Evolutionary conservation across 1,140 invertebrate genomes (phyloP).

Genomic region (Hydropsyche tenuis): DNA sequence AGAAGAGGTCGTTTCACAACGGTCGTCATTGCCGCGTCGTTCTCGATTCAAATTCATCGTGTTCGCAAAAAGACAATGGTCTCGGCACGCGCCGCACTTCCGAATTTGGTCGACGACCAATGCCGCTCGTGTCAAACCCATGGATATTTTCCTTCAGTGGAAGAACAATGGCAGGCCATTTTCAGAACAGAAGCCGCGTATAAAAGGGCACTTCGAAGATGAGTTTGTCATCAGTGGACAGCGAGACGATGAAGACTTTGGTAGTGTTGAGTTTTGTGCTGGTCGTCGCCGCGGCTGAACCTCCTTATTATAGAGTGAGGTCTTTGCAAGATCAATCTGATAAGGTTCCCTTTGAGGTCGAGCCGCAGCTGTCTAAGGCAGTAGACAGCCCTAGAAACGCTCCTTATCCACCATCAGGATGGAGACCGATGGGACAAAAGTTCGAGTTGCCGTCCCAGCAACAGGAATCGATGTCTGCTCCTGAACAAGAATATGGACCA

Average conservation of each 20-base stretch:
- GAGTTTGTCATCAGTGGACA: background rate
- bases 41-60: too few relatives aligned
- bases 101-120: slow-evolving; percentile 21
- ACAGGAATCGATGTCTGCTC: too few relatives aligned
- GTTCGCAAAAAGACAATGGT: background rate
- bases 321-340: background rate
- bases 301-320: slow-evolving; percentile 15
- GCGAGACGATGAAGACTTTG: slow-evolving; percentile 5
- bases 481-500: background rate
- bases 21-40: too few relatives aligned
- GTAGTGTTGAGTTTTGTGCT: slow-evolving; percentile 1
- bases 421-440: slow-evolving; percentile 43
- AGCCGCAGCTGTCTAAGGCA: background rate
- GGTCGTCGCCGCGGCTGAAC: slow-evolving; percentile 18
- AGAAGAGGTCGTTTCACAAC: too few relatives aligned
- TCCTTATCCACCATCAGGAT: slow-evolving; percentile 59
- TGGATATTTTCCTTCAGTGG: slow-evolving; percentile 8
- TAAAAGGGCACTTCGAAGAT: slow-evolving; percentile 11
- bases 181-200: slow-evolving; percentile 1
- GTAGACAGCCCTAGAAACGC: slow-evolving; percentile 43
- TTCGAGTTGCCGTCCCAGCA: slow-evolving; percentile 1
- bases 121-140: background rate
- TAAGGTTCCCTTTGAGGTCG: background rate
- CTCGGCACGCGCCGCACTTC: background rate
- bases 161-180: slow-evolving; percentile 29